Conservation (phyloP, 1,140 invertebrate genomes). For the Sycobia sp. region DNA sequence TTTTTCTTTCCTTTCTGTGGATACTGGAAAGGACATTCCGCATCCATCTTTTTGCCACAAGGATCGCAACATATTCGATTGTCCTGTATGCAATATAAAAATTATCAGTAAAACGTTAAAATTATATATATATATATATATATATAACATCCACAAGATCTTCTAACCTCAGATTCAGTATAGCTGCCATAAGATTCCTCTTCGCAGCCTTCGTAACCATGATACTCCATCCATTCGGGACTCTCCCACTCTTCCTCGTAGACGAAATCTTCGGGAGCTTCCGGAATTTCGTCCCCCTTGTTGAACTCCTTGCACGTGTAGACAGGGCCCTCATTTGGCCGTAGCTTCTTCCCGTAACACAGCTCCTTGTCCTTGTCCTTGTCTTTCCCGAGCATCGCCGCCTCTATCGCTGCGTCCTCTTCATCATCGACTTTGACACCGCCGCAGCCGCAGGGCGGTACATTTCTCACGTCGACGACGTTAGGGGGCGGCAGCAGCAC, state of each 20-base stretch:
- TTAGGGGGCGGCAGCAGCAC: constrained; percentile 16
- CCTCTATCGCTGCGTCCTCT: not conserved
- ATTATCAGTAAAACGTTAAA: too few species aligned
- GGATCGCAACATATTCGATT: too few species aligned
- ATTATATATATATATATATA: too few species aligned
- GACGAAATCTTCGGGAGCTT: not conserved
- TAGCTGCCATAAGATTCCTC: too few species aligned
- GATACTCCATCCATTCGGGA: too few species aligned
- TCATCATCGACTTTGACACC: constrained; percentile 38
- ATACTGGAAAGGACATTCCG: too few species aligned
- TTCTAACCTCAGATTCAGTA: too few species aligned
- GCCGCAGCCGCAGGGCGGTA: constrained; percentile 45
- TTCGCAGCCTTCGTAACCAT: too few species aligned
- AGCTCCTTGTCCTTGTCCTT: constrained; percentile 37
- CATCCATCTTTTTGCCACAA: not conserved
- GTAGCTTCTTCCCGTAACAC: constrained; percentile 45
- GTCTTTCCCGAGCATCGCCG: constrained; percentile 26
- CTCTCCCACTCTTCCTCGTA: too few species aligned
- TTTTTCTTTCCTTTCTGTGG: not conserved
- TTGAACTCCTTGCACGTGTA: constrained; percentile 40
- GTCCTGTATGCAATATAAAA: too few species aligned
- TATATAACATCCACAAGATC: too few species aligned
- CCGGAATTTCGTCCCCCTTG: constrained; percentile 35
- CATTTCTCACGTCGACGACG: constrained; percentile 36
- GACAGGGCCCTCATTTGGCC: constrained; percentile 30